These are phyloP conservation scores for Ianthella basta DNA, from an alignment of 37 sponge, comb jelly and placozoan genomes.

Conservation along the genomic window DNA sequence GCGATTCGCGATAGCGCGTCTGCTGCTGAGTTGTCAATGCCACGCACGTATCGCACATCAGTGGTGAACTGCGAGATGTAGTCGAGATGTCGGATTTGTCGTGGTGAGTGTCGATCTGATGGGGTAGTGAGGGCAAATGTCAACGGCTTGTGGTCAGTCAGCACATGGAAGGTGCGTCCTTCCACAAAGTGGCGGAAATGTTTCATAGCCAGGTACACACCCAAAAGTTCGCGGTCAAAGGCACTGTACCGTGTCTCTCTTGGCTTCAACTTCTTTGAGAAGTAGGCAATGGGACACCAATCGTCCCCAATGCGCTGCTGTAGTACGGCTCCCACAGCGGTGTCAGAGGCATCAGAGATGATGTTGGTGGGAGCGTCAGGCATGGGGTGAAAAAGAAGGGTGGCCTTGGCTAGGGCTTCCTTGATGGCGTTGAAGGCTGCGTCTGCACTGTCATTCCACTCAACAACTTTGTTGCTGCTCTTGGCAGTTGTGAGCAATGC, in stretches of 20 bases:
- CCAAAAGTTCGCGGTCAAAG: slow-evolving; percentile 53
- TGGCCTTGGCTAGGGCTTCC: slow-evolving; percentile 35
- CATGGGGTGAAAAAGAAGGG: slow-evolving; percentile 52
- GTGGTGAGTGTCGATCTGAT: neutral
- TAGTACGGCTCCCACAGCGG: slow-evolving; percentile 57
- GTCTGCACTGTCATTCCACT: slow-evolving; percentile 31
- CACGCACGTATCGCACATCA: neutral
- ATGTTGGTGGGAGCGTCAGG: slow-evolving; percentile 50
- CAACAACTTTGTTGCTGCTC: too few species aligned
- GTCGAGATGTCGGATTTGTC: slow-evolving; percentile 2
- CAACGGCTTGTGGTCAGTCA: slow-evolving; percentile 39
- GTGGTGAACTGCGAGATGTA: slow-evolving; percentile 27
- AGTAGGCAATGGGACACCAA: slow-evolving; percentile 22
- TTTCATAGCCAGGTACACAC: slow-evolving; percentile 24
- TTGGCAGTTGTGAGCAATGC: neutral
- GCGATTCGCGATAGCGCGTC: slow-evolving; percentile 11
- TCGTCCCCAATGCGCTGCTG: slow-evolving; percentile 39
- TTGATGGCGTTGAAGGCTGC: slow-evolving; percentile 44
- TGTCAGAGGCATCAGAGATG: slow-evolving; percentile 70
- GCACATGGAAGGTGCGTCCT: neutral
- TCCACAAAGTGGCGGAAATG: slow-evolving; percentile 28
- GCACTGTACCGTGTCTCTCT: slow-evolving; percentile 40
- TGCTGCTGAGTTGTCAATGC: neutral
- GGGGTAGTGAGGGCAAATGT: neutral
- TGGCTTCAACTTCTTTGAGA: slow-evolving; percentile 15